Evolutionary conservation across 35 echinoderm and acorn worm species (phyloP).

Genomic region (Strongylocentrotus purpuratus): DNA sequence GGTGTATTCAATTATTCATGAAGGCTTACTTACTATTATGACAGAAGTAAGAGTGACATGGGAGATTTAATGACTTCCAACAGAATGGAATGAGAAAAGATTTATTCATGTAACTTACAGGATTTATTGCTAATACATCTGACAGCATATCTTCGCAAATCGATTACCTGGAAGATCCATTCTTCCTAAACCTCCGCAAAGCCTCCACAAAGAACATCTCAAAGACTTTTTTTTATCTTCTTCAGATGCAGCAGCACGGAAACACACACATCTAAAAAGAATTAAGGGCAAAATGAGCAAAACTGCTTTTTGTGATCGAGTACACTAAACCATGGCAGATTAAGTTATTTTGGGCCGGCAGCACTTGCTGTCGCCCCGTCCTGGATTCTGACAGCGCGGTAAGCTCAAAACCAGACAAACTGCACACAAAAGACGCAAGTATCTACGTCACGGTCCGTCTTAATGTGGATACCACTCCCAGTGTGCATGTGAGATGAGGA

Average conservation of each 20-base stretch:
- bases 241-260: background rate
- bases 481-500: background rate
- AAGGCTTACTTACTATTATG: too few species aligned
- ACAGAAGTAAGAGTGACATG: too few species aligned
- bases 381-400: background rate
- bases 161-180: background rate
- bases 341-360: background rate
- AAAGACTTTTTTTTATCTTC: background rate
- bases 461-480: slow-evolving; percentile 4
- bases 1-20: too few species aligned
- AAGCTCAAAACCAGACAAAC: background rate
- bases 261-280: background rate
- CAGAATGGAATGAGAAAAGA: too few species aligned
- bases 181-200: background rate
- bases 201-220: background rate
- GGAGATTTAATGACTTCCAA: too few species aligned
- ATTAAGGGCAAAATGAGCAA: slow-evolving; percentile 10
- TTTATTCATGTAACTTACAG: too few species aligned
- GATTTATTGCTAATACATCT: too few species aligned
- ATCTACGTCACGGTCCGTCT: background rate
- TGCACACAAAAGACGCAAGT: background rate
- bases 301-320: background rate
- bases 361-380: background rate
- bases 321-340: background rate
- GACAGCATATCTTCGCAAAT: too few species aligned